These are phyloP conservation scores for Halesus radiatus DNA, from an alignment of 1,140 invertebrate genomes.

Conservation along the genomic window DNA sequence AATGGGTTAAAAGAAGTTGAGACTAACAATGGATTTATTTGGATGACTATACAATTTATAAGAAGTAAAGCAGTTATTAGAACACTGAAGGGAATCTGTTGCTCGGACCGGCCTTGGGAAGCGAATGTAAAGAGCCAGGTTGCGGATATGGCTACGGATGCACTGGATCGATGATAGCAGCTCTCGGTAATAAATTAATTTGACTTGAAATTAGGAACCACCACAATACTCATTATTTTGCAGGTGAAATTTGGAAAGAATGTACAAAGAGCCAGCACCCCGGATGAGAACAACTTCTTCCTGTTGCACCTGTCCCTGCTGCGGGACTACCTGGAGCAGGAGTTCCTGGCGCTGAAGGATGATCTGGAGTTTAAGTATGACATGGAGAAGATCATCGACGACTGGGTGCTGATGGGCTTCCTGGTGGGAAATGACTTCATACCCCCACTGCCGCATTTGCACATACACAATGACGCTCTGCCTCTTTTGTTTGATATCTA, in stretches of 20 bases:
- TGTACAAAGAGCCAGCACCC: constrained; percentile 73
- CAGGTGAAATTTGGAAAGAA: constrained; percentile 80
- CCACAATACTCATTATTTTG: too few species aligned
- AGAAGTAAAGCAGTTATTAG: too few species aligned
- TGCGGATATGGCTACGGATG: too few species aligned
- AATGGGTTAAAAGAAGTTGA: too few species aligned
- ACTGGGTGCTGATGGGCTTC: constrained; percentile 94
- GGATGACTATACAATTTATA: too few species aligned
- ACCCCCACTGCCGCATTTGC: constrained; percentile 93
- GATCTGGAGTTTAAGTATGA: constrained; percentile 81
- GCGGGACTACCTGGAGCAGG: constrained; percentile 93
- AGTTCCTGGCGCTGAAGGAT: constrained; percentile 85
- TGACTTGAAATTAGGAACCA: too few species aligned
- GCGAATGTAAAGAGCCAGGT: too few species aligned
- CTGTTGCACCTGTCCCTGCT: constrained; percentile 92
- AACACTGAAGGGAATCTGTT: too few species aligned
- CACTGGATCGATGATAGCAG: too few species aligned
- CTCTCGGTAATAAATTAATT: too few species aligned
- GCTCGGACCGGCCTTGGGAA: too few species aligned
- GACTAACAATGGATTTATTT: too few species aligned
- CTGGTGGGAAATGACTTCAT: constrained; percentile 98
- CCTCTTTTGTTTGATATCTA: constrained; percentile 91
- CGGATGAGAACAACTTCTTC: constrained; percentile 94
- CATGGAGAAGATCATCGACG: constrained; percentile 83
- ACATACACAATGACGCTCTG: constrained; percentile 92